Evolutionary conservation across 2,888 invertebrate species (phyloP), one percentile per base, ranked within the genome.

Genomic region (Imbricaverruca yamaguchii): DNA sequence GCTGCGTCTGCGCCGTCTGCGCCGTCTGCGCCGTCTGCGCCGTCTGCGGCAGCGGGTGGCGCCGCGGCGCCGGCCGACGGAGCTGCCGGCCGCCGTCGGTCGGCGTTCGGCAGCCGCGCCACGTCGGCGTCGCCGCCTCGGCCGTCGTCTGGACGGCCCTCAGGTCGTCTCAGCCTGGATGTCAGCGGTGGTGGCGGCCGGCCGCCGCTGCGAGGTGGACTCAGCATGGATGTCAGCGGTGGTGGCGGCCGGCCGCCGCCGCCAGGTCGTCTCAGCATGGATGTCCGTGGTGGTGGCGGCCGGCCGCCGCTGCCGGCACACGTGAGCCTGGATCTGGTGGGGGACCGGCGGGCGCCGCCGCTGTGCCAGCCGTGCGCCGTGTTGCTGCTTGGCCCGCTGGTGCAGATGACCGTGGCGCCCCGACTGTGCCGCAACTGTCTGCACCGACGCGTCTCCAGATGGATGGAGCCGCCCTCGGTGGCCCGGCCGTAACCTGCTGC

Each of bases 361-460:
- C 56, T 59, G 4, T 77, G 78, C 69, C 65, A 74, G 63, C 23
- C n/a, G 18, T 65, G 53, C 65, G 23, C 80, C 10, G n/a, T 69
- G 13, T 39, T 15, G 0, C 80, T 78, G 12, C 79, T 79, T 67
- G 80, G 39, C n/a, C 80, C 79, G 39, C 61, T 82, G 39, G 69
- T 82, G 59, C 67, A 82, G n/a, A 78, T 67, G 11, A 80, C 80
- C 79, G 61, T 56, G 18, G n/a, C 67, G 11, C 79, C 79, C 25
- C 65, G 56, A 15, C 55, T 80, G 2, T 56, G 79, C 13, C 79
- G 69, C 23, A 55, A n/a, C 67, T 80, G 79, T 67, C 59, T 80
- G 56, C 79, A 79, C 67, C 80, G 80, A 23, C 82, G 80, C n/a
- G 80, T 67, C n/a, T 69, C 78, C 13, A 77, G 63, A 7, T 59